Conservation (phyloP, 2,888 invertebrate genomes). For the Trachelus iudaicus region DNA sequence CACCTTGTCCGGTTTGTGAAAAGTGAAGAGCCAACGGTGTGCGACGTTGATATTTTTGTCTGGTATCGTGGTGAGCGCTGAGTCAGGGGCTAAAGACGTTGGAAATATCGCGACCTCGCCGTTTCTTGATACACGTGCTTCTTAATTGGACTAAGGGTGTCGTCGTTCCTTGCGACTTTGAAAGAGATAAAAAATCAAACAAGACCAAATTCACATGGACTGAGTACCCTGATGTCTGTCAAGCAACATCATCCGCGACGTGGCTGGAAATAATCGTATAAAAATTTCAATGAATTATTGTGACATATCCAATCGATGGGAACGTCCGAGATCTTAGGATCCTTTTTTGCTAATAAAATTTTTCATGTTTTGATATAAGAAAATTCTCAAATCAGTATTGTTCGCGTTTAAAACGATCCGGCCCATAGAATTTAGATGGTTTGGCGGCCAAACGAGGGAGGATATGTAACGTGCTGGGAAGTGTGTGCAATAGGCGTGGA, state of each 20-base stretch:
- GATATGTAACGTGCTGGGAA: conserved; percentile 12
- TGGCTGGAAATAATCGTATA: background rate
- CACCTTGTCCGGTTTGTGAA: conserved; percentile 47
- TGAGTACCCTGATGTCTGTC: too few relatives aligned
- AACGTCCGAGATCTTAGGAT: background rate
- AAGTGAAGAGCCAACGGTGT: conserved; percentile 33
- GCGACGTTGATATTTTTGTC: conserved; percentile 43
- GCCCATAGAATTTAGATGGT: background rate
- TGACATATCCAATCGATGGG: background rate
- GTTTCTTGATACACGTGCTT: conserved; percentile 25
- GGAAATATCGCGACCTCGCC: conserved; percentile 24
- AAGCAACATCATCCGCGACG: background rate
- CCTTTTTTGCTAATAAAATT: background rate
- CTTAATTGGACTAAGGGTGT: background rate
- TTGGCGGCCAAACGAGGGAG: background rate
- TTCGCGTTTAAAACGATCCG: background rate
- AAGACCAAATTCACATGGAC: background rate
- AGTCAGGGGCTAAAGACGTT: conserved; percentile 26
- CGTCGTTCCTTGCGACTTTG: background rate
- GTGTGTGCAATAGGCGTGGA: conserved; percentile 66
- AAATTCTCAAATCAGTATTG: background rate
- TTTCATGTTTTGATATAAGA: background rate
- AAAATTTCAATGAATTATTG: background rate
- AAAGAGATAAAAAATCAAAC: background rate
- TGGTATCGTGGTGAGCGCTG: conserved; percentile 16